These are phyloP conservation scores for Ceratina australensis DNA, from an alignment of 1,140 invertebrate genomes.

Conservation along the genomic window DNA sequence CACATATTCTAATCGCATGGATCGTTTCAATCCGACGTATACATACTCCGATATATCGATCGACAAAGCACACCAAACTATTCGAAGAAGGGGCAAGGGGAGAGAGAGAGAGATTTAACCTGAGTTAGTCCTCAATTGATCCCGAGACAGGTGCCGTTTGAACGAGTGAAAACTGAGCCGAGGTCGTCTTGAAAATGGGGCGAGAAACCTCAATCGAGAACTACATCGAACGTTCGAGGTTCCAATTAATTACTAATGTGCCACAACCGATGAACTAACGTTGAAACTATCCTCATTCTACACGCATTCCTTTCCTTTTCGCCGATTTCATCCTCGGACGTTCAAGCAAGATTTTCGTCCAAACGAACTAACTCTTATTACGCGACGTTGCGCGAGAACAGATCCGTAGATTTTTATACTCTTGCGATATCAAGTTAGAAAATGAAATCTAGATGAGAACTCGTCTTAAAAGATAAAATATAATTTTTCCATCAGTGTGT, in stretches of 20 bases:
- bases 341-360: slow-evolving; percentile 12
- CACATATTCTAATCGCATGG: slow-evolving; percentile 5
- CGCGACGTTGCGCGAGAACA: slow-evolving; percentile 1
- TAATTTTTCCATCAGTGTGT: too few species aligned
- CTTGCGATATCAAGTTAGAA: too few species aligned
- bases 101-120: slow-evolving; percentile 19
- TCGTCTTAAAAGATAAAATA: neutral
- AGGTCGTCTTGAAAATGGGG: slow-evolving; percentile 27
- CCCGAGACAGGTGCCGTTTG: slow-evolving; percentile 25
- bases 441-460: too few species aligned
- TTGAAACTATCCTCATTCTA: slow-evolving; percentile 1
- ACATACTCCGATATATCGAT: slow-evolving; percentile 29
- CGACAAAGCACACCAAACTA: neutral
- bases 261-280: neutral
- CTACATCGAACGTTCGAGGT: slow-evolving; percentile 30
- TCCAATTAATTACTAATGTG: neutral
- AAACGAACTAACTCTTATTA: too few species aligned
- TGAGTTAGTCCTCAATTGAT: slow-evolving; percentile 26
- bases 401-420: neutral
- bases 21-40: slow-evolving; percentile 20
- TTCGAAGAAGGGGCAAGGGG: neutral
- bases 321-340: slow-evolving; percentile 1
- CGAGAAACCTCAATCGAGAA: slow-evolving; percentile 3
- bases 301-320: neutral
- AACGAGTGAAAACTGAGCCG: slow-evolving; percentile 30